phyloP scores from a whole-genome alignment of 2,113 vertebrate species.

The Channa argus region DNA sequence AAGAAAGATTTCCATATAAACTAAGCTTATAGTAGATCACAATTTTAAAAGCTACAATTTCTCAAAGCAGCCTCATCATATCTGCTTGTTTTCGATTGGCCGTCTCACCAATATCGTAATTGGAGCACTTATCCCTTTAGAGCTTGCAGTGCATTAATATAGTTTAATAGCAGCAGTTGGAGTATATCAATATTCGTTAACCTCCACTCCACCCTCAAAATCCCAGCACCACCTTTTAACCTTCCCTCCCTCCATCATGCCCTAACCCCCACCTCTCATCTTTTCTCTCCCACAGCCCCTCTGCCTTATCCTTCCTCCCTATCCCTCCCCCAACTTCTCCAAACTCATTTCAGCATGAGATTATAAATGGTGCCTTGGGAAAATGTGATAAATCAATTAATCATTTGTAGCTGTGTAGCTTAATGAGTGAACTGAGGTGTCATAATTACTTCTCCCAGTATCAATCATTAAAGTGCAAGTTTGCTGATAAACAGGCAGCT shows the following conservation, averaged over 20 bases:
- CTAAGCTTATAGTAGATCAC: too few species aligned
- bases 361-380: slow-evolving; percentile 84
- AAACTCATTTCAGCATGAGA: slow-evolving; percentile 82
- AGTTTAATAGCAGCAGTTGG: slow-evolving; percentile 37
- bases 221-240: slow-evolving; percentile 41
- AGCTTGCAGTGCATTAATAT: slow-evolving; percentile 44
- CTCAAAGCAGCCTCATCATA: not conserved
- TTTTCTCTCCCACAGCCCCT: not conserved
- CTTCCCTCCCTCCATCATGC: slow-evolving; percentile 48
- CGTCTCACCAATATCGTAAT: slow-evolving; percentile 13
- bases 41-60: too few species aligned
- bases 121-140: slow-evolving; percentile 29
- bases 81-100: slow-evolving; percentile 27
- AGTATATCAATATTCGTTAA: slow-evolving; percentile 77
- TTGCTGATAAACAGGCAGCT: slow-evolving; percentile 78
- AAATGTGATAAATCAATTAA: slow-evolving; percentile 87
- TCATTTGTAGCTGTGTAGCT: slow-evolving; percentile 80
- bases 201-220: slow-evolving; percentile 56
- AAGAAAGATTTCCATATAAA: too few species aligned
- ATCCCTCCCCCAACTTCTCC: slow-evolving; percentile 44
- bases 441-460: slow-evolving; percentile 80
- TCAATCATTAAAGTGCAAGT: slow-evolving; percentile 82
- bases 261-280: not conserved
- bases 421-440: slow-evolving; percentile 84
- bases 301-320: slow-evolving; percentile 10